A percentile compares a stretch with the other conserved stretches of the same genome.
phyloP scores from a whole-genome alignment of 2,888 invertebrate species.

The Drosophila fungiperda region DNA sequence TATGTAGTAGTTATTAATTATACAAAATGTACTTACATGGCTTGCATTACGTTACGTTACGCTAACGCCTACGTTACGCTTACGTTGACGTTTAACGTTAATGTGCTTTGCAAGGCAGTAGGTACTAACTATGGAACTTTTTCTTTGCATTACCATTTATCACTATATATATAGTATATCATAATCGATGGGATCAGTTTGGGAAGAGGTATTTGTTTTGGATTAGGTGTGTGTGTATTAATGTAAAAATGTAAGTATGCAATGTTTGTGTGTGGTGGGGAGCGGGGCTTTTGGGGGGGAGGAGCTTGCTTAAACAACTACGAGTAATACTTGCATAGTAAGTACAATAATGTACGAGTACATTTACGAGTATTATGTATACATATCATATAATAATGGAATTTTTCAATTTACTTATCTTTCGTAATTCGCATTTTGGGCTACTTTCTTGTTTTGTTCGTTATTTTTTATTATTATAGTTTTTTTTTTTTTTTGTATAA shows the following conservation, averaged over 20 bases:
- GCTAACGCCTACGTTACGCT: slow-evolving; percentile 26
- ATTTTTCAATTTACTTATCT: slow-evolving; percentile 78
- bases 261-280: slow-evolving; percentile 7
- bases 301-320: slow-evolving; percentile 76
- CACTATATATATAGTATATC: slow-evolving; percentile 35
- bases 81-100: slow-evolving; percentile 46
- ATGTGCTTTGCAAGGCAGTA: slow-evolving; percentile 78
- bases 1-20: slow-evolving; percentile 67
- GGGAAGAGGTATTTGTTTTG: not conserved
- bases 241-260: slow-evolving; percentile 40
- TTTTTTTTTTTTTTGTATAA: slow-evolving; percentile 26
- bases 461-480: slow-evolving; percentile 14
- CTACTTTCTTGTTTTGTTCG: slow-evolving; percentile 40
- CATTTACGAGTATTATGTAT: slow-evolving; percentile 65
- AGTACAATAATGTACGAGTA: slow-evolving; percentile 59
- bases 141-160: slow-evolving; percentile 58
- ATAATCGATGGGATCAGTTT: slow-evolving; percentile 31
- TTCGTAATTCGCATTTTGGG: slow-evolving; percentile 62
- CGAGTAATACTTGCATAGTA: slow-evolving; percentile 77
- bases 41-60: slow-evolving; percentile 71
- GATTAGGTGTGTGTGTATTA: slow-evolving; percentile 22
- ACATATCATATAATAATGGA: slow-evolving; percentile 71
- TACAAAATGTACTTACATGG: slow-evolving; percentile 83
- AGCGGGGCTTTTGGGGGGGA: slow-evolving; percentile 4
- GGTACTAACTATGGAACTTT: slow-evolving; percentile 64